Conservation (phyloP, 35 echinoderm and acorn worm genomes). For the Heliocidaris erythrogramma region DNA sequence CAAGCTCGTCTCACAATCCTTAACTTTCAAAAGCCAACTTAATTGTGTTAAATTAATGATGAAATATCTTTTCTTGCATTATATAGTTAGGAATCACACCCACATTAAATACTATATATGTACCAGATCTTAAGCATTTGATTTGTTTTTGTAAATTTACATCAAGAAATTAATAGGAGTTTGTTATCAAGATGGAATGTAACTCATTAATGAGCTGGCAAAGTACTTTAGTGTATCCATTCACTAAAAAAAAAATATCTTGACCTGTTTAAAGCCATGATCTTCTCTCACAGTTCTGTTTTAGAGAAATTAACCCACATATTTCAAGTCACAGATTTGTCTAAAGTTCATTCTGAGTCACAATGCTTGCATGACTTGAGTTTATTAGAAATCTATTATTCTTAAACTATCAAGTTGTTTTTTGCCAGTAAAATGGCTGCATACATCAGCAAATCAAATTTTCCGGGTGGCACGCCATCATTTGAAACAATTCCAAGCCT, state of each 20-base stretch:
- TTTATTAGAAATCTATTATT: not conserved
- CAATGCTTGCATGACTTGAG: not conserved
- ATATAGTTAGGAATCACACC: not conserved
- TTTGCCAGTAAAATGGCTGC: not conserved
- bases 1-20: not conserved
- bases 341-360: not conserved
- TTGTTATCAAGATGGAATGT: not conserved
- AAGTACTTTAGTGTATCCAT: not conserved
- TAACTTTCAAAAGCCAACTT: not conserved
- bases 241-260: not conserved
- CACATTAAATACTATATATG: not conserved
- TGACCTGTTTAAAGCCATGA: not conserved
- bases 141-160: not conserved
- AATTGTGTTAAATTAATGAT: not conserved
- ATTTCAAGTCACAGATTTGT: not conserved
- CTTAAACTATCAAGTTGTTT: not conserved
- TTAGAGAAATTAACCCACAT: not conserved
- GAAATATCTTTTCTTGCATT: not conserved
- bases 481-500: constrained; percentile 11
- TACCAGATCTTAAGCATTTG: not conserved
- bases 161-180: not conserved
- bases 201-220: too few species aligned
- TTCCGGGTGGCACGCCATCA: not conserved
- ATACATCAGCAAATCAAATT: constrained; percentile 4
- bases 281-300: not conserved